Conservation (phyloP, 2,113 vertebrate species). For the Montifringilla adamsi region DNA sequence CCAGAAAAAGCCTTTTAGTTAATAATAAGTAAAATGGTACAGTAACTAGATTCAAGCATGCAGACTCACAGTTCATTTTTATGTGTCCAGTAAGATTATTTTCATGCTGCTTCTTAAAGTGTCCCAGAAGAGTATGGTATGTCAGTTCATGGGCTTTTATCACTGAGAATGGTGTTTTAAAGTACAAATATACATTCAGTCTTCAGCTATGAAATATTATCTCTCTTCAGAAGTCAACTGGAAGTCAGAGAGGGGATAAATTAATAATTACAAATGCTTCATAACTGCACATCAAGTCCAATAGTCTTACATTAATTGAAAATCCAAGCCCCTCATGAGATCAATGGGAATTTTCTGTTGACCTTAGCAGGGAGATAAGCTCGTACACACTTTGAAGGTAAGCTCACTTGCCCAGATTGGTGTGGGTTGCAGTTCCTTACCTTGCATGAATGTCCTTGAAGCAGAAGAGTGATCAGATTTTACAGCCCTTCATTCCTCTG, state of each 20-base stretch:
- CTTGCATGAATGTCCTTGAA: not conserved
- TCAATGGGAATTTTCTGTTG: constrained; percentile 31
- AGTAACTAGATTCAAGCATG: not conserved
- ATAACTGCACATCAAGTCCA: not conserved
- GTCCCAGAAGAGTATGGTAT: not conserved
- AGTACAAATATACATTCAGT: not conserved
- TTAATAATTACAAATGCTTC: constrained; percentile 43
- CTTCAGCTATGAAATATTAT: not conserved
- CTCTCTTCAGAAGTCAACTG: constrained; percentile 6
- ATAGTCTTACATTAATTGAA: constrained; percentile 20
- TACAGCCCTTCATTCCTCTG: not conserved
- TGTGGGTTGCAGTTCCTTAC: not conserved
- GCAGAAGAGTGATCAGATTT: not conserved
- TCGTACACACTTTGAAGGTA: not conserved
- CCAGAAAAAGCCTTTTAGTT: not conserved
- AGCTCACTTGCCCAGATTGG: not conserved
- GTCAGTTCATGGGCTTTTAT: not conserved
- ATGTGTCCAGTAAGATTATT: not conserved
- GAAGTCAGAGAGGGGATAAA: constrained; percentile 34
- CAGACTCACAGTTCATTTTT: not conserved
- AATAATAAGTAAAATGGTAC: not conserved
- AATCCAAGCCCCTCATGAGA: not conserved
- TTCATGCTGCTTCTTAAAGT: not conserved
- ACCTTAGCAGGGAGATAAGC: not conserved
- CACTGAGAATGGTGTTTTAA: not conserved